These are phyloP conservation scores for Seladonia tumulorum DNA, from an alignment of 2,888 invertebrate species.

Conservation along the genomic window DNA sequence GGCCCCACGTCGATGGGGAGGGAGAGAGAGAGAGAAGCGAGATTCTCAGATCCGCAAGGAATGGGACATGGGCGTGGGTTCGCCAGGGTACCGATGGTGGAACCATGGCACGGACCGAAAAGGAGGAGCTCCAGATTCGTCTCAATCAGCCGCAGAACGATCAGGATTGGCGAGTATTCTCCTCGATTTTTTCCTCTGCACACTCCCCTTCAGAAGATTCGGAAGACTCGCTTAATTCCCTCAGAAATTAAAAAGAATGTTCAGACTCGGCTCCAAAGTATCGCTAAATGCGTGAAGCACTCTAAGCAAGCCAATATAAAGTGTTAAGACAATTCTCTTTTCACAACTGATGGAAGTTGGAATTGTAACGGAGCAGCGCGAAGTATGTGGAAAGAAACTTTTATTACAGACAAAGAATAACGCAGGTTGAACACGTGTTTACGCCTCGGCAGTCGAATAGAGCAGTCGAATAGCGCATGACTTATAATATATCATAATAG, in stretches of 20 bases:
- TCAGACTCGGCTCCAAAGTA: not conserved
- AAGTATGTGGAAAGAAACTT: no score
- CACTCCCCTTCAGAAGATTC: not conserved
- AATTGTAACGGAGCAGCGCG: no score
- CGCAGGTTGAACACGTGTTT: no score
- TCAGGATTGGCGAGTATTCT: conserved; percentile 47
- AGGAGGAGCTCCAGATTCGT: conserved; percentile 67
- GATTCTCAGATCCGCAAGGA: conserved; percentile 54
- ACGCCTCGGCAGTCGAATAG: no score
- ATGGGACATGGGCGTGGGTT: conserved; percentile 57
- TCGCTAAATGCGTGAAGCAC: no score
- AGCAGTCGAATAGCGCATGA: no score
- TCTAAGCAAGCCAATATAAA: no score
- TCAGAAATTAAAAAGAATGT: not conserved
- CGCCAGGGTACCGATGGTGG: conserved; percentile 17
- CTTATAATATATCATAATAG: no score
- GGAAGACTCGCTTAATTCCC: not conserved
- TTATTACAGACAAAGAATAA: no score
- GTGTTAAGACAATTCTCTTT: no score
- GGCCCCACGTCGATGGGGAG: conserved; percentile 75
- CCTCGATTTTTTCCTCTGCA: conserved; percentile 21
- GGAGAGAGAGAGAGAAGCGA: conserved; percentile 63
- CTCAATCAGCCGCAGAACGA: conserved; percentile 65
- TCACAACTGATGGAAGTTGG: no score
- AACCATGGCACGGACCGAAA: conserved; percentile 39